Percentiles rank a stretch among this genome's conserved stretches.
Evolutionary conservation across 2,888 invertebrate genomes (phyloP).

Genomic region (Mystacides longicornis): DNA sequence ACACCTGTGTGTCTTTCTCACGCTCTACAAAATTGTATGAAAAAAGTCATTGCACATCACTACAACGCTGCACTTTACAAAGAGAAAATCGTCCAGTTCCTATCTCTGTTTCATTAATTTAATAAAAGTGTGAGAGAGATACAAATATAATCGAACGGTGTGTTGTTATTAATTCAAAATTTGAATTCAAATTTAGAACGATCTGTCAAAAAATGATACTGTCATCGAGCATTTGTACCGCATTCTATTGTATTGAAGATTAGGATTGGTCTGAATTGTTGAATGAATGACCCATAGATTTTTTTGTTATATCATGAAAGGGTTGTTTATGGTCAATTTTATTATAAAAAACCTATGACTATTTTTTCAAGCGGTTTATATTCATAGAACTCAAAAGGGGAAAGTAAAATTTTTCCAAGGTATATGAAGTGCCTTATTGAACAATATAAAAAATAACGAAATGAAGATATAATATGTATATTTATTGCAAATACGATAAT

Average conservation of each 20-base stretch:
- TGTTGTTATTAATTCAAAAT: not conserved
- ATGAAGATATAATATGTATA: too few relatives aligned
- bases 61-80: constrained; percentile 3
- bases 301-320: not conserved
- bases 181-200: constrained; percentile 1
- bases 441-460: too few relatives aligned
- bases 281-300: not conserved
- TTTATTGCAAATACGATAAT: too few relatives aligned
- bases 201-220: not conserved
- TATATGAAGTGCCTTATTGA: too few relatives aligned
- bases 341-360: too few relatives aligned
- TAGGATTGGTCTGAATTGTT: not conserved
- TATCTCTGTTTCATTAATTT: not conserved
- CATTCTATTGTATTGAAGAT: too few relatives aligned
- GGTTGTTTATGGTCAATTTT: not conserved
- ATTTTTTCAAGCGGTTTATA: too few relatives aligned
- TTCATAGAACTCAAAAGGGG: too few relatives aligned
- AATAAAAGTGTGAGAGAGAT: not conserved
- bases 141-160: not conserved
- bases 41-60: constrained; percentile 6
- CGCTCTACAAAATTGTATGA: constrained; percentile 21
- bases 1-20: constrained; percentile 25
- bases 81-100: not conserved
- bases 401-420: too few relatives aligned
- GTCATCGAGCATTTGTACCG: too few relatives aligned